Evolutionary conservation across 2,113 vertebrate genomes (phyloP).

Genomic region (Rhizomys pruinosus): DNA sequence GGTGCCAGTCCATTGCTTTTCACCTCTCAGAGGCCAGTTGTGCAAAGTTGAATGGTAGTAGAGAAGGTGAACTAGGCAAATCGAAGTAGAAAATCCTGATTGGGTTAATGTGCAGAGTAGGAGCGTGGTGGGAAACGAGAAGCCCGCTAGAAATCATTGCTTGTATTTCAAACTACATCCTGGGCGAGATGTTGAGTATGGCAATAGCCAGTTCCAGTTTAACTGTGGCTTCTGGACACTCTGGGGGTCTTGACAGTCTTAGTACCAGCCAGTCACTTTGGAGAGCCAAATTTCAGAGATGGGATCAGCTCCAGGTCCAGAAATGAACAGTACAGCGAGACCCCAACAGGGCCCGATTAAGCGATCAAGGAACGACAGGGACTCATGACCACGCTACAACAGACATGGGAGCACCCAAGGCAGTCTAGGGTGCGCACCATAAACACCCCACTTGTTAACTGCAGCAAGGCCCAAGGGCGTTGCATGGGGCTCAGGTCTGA

Average conservation of each 20-base stretch:
- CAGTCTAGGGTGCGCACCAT: conserved; percentile 22
- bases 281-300: conserved; percentile 8
- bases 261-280: neutral
- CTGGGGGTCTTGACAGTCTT: neutral
- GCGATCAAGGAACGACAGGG: neutral
- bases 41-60: neutral
- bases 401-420: conserved; percentile 32
- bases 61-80: neutral
- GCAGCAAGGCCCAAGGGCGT: conserved; percentile 53
- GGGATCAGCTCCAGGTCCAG: neutral
- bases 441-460: conserved; percentile 79
- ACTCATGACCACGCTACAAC: neutral
- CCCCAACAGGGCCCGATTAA: neutral
- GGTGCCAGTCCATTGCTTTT: neutral
- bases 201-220: neutral
- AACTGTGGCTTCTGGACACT: neutral
- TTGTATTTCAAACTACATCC: neutral
- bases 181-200: neutral
- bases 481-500: neutral
- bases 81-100: neutral
- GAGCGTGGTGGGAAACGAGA: neutral
- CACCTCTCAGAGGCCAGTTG: too few species aligned
- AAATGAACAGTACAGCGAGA: neutral
- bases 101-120: too few species aligned
- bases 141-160: neutral